Evolutionary conservation across 2,113 vertebrate genomes (phyloP), one percentile per base, ranked within the genome.

Genomic region (Aix galericulata): DNA sequence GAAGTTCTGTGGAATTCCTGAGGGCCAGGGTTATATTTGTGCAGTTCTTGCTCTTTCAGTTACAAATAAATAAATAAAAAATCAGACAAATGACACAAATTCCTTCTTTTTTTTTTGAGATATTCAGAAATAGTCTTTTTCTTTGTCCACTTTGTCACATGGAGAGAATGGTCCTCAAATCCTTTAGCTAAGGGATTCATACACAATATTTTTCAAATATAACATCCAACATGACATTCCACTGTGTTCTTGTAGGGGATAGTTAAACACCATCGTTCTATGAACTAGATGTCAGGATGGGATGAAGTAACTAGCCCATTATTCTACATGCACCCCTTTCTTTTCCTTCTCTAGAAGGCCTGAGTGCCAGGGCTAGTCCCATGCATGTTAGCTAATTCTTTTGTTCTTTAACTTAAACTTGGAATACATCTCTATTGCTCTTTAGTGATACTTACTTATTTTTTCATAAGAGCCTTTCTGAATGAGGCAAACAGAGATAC

Each of bases 61-160:
- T 68, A 48, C 1, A 86, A 36, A 50, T 23, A 73, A 77, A 81
- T 48, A 48, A 48, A 48, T 31, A 3, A 1, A 64, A 86, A 95
- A 86, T 2, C 23, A 72, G 29, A 67, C 18, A 48, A 48, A 48
- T 48, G 9, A 86, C 6, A 75, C 5, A 52, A 17, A 18, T 32
- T 38, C 17, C 32, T 79, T 84, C 86, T 81, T 8, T 20, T 81
- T 8, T 20, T 83, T 82, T 78, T 36, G 40, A 80, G 91, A 7
- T 15, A 56, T 91, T 88, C 59, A 91, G 44, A 88, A 91, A 95
- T 21, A 62, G 6, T 46, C 82, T 77, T 88, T 93, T 82, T 91
- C 71, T 31, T 22, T 87, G 93, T 40, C 59, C 16, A 52, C 7
- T 91, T 85, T 85, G 18, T 91, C 63, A 63, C 15, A 15, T 31